A percentile compares a stretch with the other conserved stretches of the same genome.
Evolutionary conservation across 2,797 vertebrate species (phyloP).

Genomic region (Neomorphus geoffroyi): DNA sequence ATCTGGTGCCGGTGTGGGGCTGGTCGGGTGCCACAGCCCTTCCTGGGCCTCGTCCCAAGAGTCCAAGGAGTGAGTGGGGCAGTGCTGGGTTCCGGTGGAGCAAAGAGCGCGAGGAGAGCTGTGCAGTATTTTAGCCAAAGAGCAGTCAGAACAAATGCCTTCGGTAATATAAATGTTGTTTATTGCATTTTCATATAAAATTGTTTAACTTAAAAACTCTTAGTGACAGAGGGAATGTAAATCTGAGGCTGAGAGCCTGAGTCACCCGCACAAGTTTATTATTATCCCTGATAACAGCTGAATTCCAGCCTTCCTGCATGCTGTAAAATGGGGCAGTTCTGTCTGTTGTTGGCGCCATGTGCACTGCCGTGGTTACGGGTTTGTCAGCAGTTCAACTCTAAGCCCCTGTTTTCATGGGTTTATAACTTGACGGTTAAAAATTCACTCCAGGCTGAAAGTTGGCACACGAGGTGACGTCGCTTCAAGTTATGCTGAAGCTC

Average conservation of each 20-base stretch:
- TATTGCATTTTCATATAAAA: conserved; percentile 71
- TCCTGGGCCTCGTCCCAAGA: conserved; percentile 7
- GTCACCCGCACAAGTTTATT: conserved; percentile 75
- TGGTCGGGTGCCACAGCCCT: neutral
- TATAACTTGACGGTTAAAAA: conserved; percentile 58
- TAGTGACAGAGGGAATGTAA: conserved; percentile 73
- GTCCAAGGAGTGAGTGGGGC: neutral
- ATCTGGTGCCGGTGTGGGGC: neutral
- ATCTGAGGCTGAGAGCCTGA: conserved; percentile 60
- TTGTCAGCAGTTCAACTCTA: conserved; percentile 51
- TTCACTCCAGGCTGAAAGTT: conserved; percentile 54
- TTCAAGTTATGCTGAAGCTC: conserved; percentile 29
- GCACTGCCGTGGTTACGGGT: neutral
- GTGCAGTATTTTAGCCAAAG: neutral
- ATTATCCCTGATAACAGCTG: conserved; percentile 70
- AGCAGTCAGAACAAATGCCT: conserved; percentile 32
- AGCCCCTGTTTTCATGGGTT: conserved; percentile 46
- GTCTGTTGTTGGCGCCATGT: conserved; percentile 37
- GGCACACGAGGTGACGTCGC: conserved; percentile 1
- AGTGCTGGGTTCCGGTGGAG: neutral
- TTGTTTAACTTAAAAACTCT: conserved; percentile 74
- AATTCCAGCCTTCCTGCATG: conserved; percentile 68
- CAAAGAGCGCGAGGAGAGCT: neutral
- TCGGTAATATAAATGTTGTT: conserved; percentile 67
- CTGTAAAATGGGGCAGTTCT: conserved; percentile 67